Percentiles rank a stretch among this genome's conserved stretches.
Conservation (phyloP, 2,113 vertebrate species). For the Microcebus tavaratra region DNA sequence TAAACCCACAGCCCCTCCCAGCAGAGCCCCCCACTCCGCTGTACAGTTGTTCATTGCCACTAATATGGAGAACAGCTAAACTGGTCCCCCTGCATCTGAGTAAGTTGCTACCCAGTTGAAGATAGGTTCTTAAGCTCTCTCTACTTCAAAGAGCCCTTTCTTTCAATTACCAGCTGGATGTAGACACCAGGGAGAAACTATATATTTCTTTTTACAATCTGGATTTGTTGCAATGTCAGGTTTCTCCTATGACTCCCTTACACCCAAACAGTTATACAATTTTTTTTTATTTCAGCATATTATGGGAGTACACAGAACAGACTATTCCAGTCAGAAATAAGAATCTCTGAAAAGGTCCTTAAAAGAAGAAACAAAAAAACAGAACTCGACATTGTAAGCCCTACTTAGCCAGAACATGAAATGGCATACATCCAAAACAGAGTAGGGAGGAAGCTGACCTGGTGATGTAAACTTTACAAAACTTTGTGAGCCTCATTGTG, state of each 20-base stretch:
- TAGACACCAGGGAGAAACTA: not conserved
- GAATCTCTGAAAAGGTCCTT: not conserved
- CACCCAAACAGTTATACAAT: not conserved
- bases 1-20: too few species aligned
- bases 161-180: conserved; percentile 45
- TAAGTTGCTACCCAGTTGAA: not conserved
- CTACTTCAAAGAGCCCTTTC: conserved; percentile 15
- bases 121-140: not conserved
- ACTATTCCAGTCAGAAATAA: not conserved
- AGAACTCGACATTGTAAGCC: not conserved
- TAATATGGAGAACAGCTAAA: not conserved
- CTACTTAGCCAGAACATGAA: not conserved
- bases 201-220: not conserved
- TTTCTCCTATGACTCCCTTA: not conserved
- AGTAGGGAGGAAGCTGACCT: not conserved
- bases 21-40: too few species aligned
- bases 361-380: not conserved
- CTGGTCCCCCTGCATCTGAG: not conserved
- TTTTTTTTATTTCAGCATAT: not conserved
- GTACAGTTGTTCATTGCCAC: conserved; percentile 42
- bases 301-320: not conserved
- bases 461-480: not conserved
- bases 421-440: not conserved
- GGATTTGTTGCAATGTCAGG: not conserved
- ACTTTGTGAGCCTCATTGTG: not conserved